A percentile compares a stretch with the other conserved stretches of the same genome.
phyloP scores from a whole-genome alignment of 53 echinoderm and acorn worm species.

The Arbacia lixula region DNA sequence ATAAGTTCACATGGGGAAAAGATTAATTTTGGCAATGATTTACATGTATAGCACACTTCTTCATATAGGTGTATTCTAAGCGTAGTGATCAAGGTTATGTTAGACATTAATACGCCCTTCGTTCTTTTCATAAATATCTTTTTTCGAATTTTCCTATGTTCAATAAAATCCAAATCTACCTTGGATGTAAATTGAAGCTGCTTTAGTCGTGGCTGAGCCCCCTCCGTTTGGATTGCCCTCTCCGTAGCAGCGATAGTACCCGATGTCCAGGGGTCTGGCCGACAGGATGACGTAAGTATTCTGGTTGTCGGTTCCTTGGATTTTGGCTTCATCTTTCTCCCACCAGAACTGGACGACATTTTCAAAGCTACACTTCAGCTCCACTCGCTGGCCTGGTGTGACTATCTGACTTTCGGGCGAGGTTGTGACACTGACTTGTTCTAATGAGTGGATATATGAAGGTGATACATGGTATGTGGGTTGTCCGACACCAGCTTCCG shows the following conservation, averaged over 20 bases:
- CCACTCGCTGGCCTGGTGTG: background rate
- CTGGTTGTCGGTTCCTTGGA: background rate
- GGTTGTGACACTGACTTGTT: too few species aligned
- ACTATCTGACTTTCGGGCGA: background rate
- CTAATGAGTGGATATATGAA: too few species aligned
- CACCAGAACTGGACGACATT: background rate
- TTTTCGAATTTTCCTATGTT: too few species aligned
- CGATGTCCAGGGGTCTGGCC: background rate
- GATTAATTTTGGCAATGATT: too few species aligned
- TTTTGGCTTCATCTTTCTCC: slow-evolving; percentile 14
- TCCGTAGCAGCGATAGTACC: slow-evolving; percentile 9
- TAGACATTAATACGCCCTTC: too few species aligned
- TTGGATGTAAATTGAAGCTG: background rate
- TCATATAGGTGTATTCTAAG: too few species aligned
- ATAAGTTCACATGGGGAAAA: too few species aligned
- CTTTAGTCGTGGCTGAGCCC: background rate
- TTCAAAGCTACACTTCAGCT: slow-evolving; percentile 7
- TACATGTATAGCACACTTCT: too few species aligned
- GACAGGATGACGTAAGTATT: background rate
- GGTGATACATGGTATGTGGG: too few species aligned
- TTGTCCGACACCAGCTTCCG: too few species aligned
- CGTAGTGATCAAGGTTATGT: too few species aligned
- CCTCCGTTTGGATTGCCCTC: background rate
- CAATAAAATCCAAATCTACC: slow-evolving; percentile 1
- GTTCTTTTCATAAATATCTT: too few species aligned